Evolutionary conservation across 53 echinoderm and acorn worm genomes (phyloP).

Genomic region (Paracentrotus lividus): DNA sequence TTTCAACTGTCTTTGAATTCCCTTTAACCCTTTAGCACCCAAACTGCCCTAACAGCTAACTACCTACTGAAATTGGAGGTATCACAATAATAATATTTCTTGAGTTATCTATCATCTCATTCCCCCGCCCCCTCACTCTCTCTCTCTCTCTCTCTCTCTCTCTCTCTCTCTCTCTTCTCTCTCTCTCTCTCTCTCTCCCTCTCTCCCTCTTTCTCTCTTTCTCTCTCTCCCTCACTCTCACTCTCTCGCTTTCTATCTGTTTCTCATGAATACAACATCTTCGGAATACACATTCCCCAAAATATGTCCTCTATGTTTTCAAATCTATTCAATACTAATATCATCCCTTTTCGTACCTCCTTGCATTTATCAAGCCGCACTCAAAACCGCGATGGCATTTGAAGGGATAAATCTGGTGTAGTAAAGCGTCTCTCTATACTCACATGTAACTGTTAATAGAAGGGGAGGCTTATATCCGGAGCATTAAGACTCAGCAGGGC

Average conservation of each 20-base stretch:
- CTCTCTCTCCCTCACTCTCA: not conserved
- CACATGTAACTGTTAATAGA: not conserved
- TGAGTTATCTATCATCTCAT: too few species aligned
- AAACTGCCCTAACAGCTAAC: too few species aligned
- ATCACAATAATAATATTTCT: too few species aligned
- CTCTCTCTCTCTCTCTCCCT: not conserved
- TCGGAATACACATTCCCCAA: not conserved
- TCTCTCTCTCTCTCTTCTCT: not conserved
- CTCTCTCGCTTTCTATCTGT: not conserved
- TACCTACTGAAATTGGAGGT: too few species aligned
- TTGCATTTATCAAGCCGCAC: not conserved
- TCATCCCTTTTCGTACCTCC: not conserved
- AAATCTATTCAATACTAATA: not conserved
- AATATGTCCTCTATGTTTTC: not conserved
- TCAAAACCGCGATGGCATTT: not conserved
- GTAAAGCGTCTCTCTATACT: not conserved
- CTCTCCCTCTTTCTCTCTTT: slow-evolving; percentile 16
- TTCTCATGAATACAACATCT: not conserved
- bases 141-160: too few species aligned
- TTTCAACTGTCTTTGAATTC: too few species aligned
- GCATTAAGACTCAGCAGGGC: not conserved
- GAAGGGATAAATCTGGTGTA: not conserved
- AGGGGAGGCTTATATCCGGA: not conserved
- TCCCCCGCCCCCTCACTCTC: too few species aligned
- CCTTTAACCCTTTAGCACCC: too few species aligned